Conservation (phyloP, 2,888 invertebrate genomes). For the Nymphalis c-album region DNA sequence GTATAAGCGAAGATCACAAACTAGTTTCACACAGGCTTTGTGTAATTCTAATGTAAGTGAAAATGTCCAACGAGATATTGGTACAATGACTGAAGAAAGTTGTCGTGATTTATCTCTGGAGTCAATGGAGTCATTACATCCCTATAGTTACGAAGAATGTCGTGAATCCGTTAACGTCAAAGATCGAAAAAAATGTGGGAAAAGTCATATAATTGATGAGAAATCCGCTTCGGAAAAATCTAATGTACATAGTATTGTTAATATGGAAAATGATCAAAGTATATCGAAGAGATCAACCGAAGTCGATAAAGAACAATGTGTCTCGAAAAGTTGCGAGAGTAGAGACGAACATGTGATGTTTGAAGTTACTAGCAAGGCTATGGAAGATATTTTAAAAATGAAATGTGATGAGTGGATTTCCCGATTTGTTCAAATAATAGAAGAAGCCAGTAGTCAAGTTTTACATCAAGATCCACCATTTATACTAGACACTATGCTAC, state of each 20-base stretch:
- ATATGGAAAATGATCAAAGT: background rate
- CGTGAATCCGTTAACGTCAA: background rate
- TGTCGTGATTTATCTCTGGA: background rate
- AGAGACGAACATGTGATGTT: constrained; percentile 51
- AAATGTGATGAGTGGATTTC: constrained; percentile 68
- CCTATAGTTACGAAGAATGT: background rate
- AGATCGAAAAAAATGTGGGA: background rate
- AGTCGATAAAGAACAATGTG: background rate
- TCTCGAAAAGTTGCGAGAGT: constrained; percentile 2
- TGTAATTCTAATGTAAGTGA: too few relatives aligned
- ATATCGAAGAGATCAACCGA: background rate
- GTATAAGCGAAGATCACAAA: background rate
- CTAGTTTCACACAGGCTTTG: background rate
- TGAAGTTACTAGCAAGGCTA: constrained; percentile 50
- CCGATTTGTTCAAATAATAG: constrained; percentile 70
- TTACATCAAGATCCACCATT: constrained; percentile 51
- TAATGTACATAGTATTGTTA: background rate
- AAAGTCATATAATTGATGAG: background rate
- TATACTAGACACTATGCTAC: constrained; percentile 47
- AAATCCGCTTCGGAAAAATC: background rate
- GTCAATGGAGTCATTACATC: background rate
- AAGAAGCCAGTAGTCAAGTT: constrained; percentile 61
- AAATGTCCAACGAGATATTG: background rate
- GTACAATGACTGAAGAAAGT: background rate
- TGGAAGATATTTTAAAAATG: constrained; percentile 56